Percentiles rank a stretch among this genome's conserved stretches.
Evolutionary conservation across 2,797 vertebrate species (phyloP).

Genomic region (Cyprinella venusta): DNA sequence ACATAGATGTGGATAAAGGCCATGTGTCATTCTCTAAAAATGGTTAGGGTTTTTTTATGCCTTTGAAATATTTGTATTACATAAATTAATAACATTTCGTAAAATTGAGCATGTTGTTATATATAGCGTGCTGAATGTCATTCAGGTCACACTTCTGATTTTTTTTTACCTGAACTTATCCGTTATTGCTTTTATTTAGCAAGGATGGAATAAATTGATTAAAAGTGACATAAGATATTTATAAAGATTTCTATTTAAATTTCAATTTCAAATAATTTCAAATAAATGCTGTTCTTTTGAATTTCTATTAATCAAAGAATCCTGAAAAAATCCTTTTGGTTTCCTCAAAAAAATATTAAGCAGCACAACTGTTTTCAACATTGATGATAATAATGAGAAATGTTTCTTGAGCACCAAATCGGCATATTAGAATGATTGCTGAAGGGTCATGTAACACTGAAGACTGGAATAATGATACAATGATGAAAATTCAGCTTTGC

Average conservation of each 20-base stretch:
- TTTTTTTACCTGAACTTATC: too few species aligned
- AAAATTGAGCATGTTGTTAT: background rate
- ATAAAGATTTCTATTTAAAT: background rate
- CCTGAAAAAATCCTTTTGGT: background rate
- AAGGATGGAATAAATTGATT: background rate
- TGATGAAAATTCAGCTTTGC: background rate
- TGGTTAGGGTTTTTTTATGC: conserved; percentile 72
- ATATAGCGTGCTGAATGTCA: background rate
- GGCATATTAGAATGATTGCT: background rate
- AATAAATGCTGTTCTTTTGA: background rate
- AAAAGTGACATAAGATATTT: background rate
- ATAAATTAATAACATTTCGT: background rate
- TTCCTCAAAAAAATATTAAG: background rate
- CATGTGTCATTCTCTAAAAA: conserved; percentile 96
- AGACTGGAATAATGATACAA: background rate
- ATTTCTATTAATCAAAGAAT: background rate
- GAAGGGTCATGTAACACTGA: background rate
- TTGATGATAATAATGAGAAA: background rate
- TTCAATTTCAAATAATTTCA: too few species aligned
- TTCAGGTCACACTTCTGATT: background rate
- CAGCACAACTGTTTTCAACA: background rate
- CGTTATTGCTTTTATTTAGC: background rate
- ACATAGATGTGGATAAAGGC: conserved; percentile 86
- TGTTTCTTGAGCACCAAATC: background rate
- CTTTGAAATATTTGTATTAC: background rate